Conservation (phyloP, 2,797 vertebrate genomes). For the Erpetoichthys calabaricus region DNA sequence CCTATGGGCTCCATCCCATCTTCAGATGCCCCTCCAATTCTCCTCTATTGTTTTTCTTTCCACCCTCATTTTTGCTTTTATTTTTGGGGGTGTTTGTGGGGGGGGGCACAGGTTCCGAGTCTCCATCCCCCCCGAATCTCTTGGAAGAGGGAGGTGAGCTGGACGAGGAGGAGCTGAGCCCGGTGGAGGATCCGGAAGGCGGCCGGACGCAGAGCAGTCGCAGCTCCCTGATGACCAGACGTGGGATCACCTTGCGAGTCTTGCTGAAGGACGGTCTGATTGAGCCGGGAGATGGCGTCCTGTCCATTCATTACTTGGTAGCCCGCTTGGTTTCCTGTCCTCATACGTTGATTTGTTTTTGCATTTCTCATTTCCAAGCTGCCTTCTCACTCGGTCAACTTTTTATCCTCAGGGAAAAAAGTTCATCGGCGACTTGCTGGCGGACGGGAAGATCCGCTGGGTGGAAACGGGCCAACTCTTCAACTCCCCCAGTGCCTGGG, state of each 20-base stretch:
- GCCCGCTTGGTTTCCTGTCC: neutral
- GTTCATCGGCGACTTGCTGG: slow-evolving; percentile 79
- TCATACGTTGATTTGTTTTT: neutral
- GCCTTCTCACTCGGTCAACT: too few relatives aligned
- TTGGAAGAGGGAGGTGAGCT: slow-evolving; percentile 71
- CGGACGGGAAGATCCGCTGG: slow-evolving; percentile 86
- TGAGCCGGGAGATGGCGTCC: slow-evolving; percentile 71
- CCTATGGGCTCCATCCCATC: too few relatives aligned
- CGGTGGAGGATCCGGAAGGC: slow-evolving; percentile 46
- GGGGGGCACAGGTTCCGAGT: slow-evolving; percentile 47
- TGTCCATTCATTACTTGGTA: slow-evolving; percentile 84
- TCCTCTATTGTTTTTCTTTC: too few relatives aligned
- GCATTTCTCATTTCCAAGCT: too few relatives aligned
- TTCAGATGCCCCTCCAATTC: too few relatives aligned
- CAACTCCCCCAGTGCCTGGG: slow-evolving; percentile 92
- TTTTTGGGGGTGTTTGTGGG: too few relatives aligned
- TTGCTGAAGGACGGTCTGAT: slow-evolving; percentile 83
- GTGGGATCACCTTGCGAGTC: slow-evolving; percentile 81
- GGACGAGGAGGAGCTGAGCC: slow-evolving; percentile 75
- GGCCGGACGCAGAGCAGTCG: slow-evolving; percentile 34
- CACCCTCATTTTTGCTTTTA: too few relatives aligned
- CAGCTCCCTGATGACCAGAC: slow-evolving; percentile 69
- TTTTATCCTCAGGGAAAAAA: slow-evolving; percentile 68
- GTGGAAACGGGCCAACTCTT: slow-evolving; percentile 89
- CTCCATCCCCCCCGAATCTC: slow-evolving; percentile 51